These are phyloP conservation scores for Rhinoderma darwinii DNA, from an alignment of 2,113 vertebrate species.

Conservation along the genomic window DNA sequence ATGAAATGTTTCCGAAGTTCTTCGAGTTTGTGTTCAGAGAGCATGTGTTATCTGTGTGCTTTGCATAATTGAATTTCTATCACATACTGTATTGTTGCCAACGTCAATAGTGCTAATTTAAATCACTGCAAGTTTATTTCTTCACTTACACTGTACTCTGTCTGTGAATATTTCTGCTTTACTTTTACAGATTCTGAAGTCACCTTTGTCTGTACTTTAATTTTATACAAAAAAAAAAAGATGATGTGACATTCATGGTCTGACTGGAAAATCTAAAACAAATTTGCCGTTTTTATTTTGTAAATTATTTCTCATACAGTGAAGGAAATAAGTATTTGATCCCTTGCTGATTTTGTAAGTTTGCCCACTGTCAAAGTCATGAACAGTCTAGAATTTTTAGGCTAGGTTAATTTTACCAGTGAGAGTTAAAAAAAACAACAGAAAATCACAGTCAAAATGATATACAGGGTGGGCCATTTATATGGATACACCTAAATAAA, in stretches of 20 bases:
- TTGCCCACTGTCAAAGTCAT: no score
- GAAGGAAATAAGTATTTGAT: no score
- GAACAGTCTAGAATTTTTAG: no score
- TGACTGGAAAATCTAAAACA: not conserved
- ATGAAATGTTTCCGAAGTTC: not conserved
- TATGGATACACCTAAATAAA: no score
- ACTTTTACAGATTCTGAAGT: conserved; percentile 1
- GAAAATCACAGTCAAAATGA: no score
- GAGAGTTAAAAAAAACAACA: no score
- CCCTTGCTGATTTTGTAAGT: no score
- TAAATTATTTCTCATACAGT: no score
- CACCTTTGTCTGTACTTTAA: not conserved
- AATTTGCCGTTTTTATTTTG: not conserved
- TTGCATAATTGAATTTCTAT: conserved; percentile 49
- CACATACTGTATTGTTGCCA: conserved; percentile 54
- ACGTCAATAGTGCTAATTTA: conserved; percentile 52
- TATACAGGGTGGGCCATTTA: no score
- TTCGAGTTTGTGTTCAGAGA: not conserved
- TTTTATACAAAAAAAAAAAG: not conserved
- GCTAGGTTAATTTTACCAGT: no score
- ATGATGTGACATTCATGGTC: not conserved
- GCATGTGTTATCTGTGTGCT: conserved; percentile 5
- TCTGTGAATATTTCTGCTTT: conserved; percentile 34
- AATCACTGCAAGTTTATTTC: conserved; percentile 55
- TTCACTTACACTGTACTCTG: conserved; percentile 50